Conservation (phyloP, 2,113 vertebrate genomes). For the Grantiella picta region DNA sequence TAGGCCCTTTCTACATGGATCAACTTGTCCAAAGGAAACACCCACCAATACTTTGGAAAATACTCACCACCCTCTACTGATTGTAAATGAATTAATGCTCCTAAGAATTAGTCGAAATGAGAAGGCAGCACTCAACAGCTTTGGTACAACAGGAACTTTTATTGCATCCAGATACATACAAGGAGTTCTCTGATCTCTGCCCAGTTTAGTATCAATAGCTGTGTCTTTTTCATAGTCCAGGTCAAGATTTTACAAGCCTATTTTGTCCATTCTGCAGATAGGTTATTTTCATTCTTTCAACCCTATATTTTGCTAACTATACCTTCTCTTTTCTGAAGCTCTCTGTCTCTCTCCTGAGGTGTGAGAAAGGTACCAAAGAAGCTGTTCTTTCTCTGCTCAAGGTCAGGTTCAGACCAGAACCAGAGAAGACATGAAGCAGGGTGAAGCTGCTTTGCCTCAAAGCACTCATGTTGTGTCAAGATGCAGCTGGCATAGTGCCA, state of each 20-base stretch:
- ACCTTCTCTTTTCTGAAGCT: background rate
- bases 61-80: background rate
- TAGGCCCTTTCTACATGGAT: background rate
- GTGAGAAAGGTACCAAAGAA: background rate
- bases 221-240: background rate
- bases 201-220: background rate
- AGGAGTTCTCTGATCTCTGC: too few relatives aligned
- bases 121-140: background rate
- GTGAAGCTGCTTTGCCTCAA: background rate
- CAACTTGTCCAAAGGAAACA: background rate
- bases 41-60: background rate
- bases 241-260: background rate
- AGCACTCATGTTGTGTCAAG: background rate
- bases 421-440: background rate
- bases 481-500: background rate
- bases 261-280: background rate
- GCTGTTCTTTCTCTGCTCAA: background rate
- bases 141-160: background rate
- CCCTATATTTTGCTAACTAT: background rate
- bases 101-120: background rate
- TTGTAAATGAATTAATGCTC: background rate
- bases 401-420: background rate
- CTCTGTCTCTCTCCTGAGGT: background rate
- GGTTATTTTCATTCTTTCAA: background rate
- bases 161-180: background rate